A percentile compares a stretch with the other conserved stretches of the same genome.
Conservation (phyloP, 2,113 vertebrate genomes). For the Peromyscus leucopus region DNA sequence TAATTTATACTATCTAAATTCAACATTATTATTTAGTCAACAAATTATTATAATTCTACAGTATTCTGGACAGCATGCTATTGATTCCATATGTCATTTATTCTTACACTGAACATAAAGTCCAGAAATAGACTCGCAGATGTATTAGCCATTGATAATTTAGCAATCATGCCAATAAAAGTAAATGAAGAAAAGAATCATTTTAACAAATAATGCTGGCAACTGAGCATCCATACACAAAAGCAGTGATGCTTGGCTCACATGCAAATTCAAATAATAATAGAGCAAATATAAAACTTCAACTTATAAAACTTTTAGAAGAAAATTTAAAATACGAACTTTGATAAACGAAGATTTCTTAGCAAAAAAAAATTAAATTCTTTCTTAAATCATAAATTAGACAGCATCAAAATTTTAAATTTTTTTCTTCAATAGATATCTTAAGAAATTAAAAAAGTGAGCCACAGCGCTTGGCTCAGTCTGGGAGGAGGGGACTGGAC, state of each 20-base stretch:
- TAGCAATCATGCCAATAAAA: background rate
- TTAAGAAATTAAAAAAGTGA: slow-evolving; percentile 31
- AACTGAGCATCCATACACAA: background rate
- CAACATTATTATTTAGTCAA: background rate
- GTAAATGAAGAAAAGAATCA: background rate
- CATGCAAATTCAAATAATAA: background rate
- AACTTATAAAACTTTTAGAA: background rate
- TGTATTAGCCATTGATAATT: background rate
- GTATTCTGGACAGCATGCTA: background rate
- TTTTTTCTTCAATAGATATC: background rate
- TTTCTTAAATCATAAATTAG: background rate
- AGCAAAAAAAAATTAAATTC: background rate
- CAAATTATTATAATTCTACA: background rate
- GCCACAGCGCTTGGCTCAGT: background rate
- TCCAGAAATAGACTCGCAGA: background rate
- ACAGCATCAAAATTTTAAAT: slow-evolving; percentile 3
- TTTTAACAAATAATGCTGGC: background rate
- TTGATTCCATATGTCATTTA: background rate
- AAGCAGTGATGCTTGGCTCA: background rate
- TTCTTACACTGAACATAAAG: background rate
- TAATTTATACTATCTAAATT: background rate
- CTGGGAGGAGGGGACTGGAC: too few species aligned
- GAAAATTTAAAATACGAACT: background rate
- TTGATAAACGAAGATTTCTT: background rate
- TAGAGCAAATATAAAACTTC: background rate